Base-by-base conservation (phyloP, 2,888 invertebrate species). In the Achlya flavicornis region DNA sequence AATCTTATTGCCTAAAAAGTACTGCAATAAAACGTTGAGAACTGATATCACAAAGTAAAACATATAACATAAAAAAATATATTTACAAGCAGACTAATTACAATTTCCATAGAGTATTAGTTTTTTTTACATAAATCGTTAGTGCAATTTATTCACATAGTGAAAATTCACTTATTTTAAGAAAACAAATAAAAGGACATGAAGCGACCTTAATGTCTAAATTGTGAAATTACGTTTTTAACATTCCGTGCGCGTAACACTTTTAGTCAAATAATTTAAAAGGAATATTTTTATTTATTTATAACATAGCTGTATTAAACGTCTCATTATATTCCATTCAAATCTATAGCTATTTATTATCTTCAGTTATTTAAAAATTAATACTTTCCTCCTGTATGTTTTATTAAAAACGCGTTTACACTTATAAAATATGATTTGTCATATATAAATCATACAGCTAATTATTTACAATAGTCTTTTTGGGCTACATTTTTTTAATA, bases 401-500 rank as follows among this genome's bases (percentile, higher is more conserved):
- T 76, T 32, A 74, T 75, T 68, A 81, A 81, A 87, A 91, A 89
- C 78, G 86, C 77, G 73, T 87, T 81, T 85, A 84, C 76, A 79
- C 79, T 86, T 87, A 88, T 73, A 86, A 85, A 86, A 86, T 89
- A 87, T 83, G 74, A 73, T 84, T 81, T 73, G 72, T 67, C 38
- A 63, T 32, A 81, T 84, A 86, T 88, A 87, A 87, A 86, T 86
- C 89, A 90, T 87, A 67, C 84, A 80, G 83, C 88, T 91, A 89
- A 73, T 77, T 92, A 92, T 92, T 74, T 92, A 92, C 93, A 93
- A 90, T 91, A 92, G 86, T 89, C 86, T 86, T 89, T 74, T 86
- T 88, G 81, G 85, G 89, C 89, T 92, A 92, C 80, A 80, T 79
- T 81, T 81, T 75, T 73, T 77, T 80, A 75, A 74, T 80, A 76